Base-by-base conservation (phyloP, 1,140 invertebrate species). In the Drosophila melanica region DNA sequence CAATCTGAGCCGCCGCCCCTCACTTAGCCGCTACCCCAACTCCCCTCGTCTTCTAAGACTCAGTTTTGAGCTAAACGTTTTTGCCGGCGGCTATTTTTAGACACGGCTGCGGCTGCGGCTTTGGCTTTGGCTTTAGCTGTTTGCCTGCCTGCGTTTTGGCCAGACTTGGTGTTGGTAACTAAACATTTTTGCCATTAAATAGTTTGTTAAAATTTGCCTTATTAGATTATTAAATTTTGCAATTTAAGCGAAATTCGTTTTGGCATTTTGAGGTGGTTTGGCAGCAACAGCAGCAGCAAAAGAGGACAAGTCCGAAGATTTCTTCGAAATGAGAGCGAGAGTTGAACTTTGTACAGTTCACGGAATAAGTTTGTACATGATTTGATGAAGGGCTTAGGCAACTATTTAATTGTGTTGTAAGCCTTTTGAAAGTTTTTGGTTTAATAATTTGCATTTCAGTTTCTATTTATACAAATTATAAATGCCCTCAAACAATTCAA, bases 141-240 rank as follows among this genome's bases (percentile, higher is more conserved):
- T 27, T 27, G 18, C 39, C 6, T 57, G 6, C 14, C 37, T 53
- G 48, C 41, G 41, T 20, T 41, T 39, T 23, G 41, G 23, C 8
- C 47, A 14, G 27, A 11, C 20, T 47, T 50, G 48, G 50, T 60
- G 71, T 37, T 54, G 65, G 33, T 45, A 67, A 72, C 51, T 58
- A 72, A 75, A 62, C 55, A 87, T 78, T 81, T 86, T 71, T 57
- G 58, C 76, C 82, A 87, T 87, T 87, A 87, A 87, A 87, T 87
- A 87, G 82, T 87, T 86, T 87, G 79, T 87, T 87, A 87, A 87
- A 87, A 87, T 87, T 89, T 87, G 76, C 84, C 76, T 89, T 87
- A 87, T 87, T 89, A 84, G 82, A 89, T 87, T 87, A 84, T 84
- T 89, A 89, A 89, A 87, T 87, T 87, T 89, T 69, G 82, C 84